These are phyloP conservation scores for Coptotermes formosanus DNA, from an alignment of 1,140 invertebrate genomes.

Conservation along the genomic window DNA sequence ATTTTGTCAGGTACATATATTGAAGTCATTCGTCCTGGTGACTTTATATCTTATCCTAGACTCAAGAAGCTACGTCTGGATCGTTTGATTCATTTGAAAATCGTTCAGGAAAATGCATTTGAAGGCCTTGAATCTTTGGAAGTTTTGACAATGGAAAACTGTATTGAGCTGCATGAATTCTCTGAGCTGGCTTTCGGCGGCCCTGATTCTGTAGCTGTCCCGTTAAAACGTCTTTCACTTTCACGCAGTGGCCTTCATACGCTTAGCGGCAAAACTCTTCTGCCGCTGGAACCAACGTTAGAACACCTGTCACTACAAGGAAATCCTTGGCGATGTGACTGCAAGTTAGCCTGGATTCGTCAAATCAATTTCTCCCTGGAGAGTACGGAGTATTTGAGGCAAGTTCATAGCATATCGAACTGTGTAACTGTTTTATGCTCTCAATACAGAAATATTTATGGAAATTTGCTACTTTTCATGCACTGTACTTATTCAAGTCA, in stretches of 20 bases:
- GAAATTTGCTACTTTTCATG: no score
- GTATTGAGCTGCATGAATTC: background rate
- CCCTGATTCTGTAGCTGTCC: background rate
- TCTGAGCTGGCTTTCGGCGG: constrained; percentile 4
- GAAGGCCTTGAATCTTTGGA: constrained; percentile 24
- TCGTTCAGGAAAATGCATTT: constrained; percentile 4
- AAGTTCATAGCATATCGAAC: background rate
- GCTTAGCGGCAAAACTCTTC: background rate
- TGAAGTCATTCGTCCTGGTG: background rate
- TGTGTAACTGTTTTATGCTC: no score
- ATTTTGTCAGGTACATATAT: background rate
- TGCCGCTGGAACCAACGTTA: background rate
- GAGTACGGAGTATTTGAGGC: constrained; percentile 12
- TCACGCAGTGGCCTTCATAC: constrained; percentile 5
- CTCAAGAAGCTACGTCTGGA: constrained; percentile 20
- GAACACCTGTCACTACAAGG: constrained; percentile 19
- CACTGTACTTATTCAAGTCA: no score
- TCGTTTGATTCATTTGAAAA: background rate
- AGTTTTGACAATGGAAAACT: constrained; percentile 9
- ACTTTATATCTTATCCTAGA: constrained; percentile 6
- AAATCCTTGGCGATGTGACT: constrained; percentile 30
- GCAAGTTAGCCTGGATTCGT: constrained; percentile 17
- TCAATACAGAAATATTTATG: no score
- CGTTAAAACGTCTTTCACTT: background rate
- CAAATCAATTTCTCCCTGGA: constrained; percentile 19